phyloP scores from a whole-genome alignment of 2,797 vertebrate genomes.

The Cynodonichthys magdalenae region DNA sequence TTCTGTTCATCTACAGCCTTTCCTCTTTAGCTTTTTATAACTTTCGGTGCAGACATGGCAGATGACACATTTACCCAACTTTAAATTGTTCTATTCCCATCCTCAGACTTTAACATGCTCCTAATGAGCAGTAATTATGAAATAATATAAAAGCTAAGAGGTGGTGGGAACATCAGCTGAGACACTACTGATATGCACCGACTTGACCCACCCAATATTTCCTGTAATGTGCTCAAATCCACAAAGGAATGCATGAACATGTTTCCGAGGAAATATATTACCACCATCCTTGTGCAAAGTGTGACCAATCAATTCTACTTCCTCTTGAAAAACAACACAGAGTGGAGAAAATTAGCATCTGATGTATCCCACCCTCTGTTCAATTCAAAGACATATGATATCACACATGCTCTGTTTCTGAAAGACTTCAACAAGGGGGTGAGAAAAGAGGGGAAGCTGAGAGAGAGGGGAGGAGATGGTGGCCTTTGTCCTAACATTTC shows the following conservation, averaged over 20 bases:
- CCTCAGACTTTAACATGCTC: not conserved
- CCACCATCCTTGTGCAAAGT: conserved; percentile 51
- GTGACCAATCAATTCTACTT: conserved; percentile 76
- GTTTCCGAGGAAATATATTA: conserved; percentile 65
- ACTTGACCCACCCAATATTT: conserved; percentile 60
- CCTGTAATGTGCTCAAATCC: conserved; percentile 71
- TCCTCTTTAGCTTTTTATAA: not conserved
- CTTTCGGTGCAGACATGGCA: not conserved
- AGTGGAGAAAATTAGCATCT: conserved; percentile 71
- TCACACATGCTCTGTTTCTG: conserved; percentile 46
- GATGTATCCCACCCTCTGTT: conserved; percentile 54
- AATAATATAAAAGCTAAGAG: conserved; percentile 15
- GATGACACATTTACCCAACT: not conserved
- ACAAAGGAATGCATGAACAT: conserved; percentile 73
- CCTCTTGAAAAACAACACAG: conserved; percentile 65
- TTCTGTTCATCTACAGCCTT: too few species aligned
- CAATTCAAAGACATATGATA: conserved; percentile 61
- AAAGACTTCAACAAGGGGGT: conserved; percentile 30
- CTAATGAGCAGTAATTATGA: not conserved
- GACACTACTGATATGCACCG: conserved; percentile 22
- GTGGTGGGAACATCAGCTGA: conserved; percentile 43
- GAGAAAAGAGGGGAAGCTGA: conserved; percentile 56
- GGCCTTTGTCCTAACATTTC: conserved; percentile 65
- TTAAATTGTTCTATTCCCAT: not conserved
- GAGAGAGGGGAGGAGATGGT: conserved; percentile 47